These are phyloP conservation scores for Hyles vespertilio DNA, from an alignment of 1,140 invertebrate genomes.

Conservation along the genomic window DNA sequence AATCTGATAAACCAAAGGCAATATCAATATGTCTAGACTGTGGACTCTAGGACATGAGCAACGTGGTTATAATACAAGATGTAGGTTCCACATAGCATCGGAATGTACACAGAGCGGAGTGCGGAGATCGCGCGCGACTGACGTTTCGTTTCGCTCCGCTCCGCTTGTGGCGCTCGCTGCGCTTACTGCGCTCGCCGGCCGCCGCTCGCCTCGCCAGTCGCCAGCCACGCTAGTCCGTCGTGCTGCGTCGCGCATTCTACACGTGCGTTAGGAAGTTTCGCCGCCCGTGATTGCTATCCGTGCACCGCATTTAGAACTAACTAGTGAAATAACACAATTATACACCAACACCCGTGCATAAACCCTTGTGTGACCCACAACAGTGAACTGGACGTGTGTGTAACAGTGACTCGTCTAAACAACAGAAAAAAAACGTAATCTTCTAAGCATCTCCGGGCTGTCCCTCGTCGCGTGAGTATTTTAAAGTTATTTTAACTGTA, in stretches of 20 bases:
- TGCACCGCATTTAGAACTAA: constrained; percentile 49
- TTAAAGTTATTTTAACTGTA: constrained; percentile 66
- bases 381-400: constrained; percentile 43
- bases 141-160: constrained; percentile 29
- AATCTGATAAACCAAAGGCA: no score
- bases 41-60: neutral
- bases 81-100: constrained; percentile 8
- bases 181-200: neutral
- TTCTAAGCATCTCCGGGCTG: constrained; percentile 43
- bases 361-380: constrained; percentile 39
- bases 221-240: constrained; percentile 40
- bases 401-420: constrained; percentile 20
- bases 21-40: no score
- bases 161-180: constrained; percentile 7
- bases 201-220: neutral
- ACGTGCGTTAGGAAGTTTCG: constrained; percentile 20
- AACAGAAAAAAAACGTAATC: constrained; percentile 34
- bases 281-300: constrained; percentile 20
- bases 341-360: constrained; percentile 34
- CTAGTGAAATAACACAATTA: constrained; percentile 40
- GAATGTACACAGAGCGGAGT: constrained; percentile 9
- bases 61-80: neutral
- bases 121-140: constrained; percentile 35
- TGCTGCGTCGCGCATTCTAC: constrained; percentile 33
- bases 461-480: constrained; percentile 54